Conservation (phyloP, 2,797 vertebrate genomes). For the Neopelma chrysocephalum region DNA sequence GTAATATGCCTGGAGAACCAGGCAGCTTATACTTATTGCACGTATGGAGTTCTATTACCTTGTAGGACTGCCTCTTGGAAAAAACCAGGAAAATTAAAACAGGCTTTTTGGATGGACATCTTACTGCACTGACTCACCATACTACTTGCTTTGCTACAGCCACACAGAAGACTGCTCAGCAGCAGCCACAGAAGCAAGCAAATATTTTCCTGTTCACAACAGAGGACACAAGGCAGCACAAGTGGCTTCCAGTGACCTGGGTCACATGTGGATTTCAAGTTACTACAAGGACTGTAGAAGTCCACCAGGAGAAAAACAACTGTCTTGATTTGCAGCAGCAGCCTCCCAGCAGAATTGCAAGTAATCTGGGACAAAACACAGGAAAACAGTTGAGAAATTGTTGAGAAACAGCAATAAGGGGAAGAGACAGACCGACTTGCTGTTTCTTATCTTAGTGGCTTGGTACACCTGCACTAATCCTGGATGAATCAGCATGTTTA, state of each 20-base stretch:
- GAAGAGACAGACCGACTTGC: background rate
- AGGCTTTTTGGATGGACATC: background rate
- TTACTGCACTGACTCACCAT: background rate
- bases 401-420: background rate
- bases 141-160: background rate
- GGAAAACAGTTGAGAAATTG: background rate
- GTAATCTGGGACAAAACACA: background rate
- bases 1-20: background rate
- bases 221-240: background rate
- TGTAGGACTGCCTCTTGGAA: background rate
- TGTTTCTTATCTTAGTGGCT: background rate
- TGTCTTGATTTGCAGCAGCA: background rate
- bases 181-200: background rate
- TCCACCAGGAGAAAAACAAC: background rate
- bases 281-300: background rate
- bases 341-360: background rate
- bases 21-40: background rate
- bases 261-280: background rate
- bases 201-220: background rate
- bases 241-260: background rate
- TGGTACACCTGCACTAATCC: background rate
- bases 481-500: background rate
- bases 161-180: background rate
- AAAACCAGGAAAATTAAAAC: background rate
- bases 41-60: background rate